Percentiles rank a stretch among this genome's conserved stretches.
These are phyloP conservation scores for Nomada fucata DNA, from an alignment of 2,888 invertebrate genomes.

Conservation along the genomic window DNA sequence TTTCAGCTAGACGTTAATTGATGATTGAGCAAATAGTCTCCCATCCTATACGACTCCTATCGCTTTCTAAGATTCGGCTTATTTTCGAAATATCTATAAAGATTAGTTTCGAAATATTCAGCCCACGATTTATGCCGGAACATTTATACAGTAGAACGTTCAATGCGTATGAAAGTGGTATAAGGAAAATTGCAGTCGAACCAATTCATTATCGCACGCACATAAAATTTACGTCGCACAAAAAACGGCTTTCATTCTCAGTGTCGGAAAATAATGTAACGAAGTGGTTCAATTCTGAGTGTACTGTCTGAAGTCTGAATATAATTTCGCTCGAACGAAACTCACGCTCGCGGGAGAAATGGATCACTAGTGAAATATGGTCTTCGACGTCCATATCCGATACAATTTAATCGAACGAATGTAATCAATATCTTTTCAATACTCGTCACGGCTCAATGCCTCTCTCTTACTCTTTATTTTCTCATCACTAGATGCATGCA, in stretches of 20 bases:
- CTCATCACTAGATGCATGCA: not conserved
- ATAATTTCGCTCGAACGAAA: not conserved
- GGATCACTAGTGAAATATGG: not conserved
- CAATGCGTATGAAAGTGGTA: no score
- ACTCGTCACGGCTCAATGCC: not conserved
- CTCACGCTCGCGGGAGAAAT: not conserved
- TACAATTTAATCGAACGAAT: conserved; percentile 13
- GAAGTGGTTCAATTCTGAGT: not conserved
- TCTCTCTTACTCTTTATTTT: no score
- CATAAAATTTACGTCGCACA: no score
- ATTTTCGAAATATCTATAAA: no score
- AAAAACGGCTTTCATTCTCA: not conserved
- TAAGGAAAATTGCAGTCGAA: no score
- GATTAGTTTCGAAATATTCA: not conserved
- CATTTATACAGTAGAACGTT: no score
- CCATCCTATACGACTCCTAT: no score
- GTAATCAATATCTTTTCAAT: not conserved
- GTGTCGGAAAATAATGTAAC: no score
- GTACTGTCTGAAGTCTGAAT: not conserved
- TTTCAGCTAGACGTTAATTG: not conserved
- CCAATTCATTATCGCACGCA: no score
- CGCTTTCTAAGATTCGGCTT: not conserved
- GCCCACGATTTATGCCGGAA: not conserved
- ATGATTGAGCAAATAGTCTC: not conserved
- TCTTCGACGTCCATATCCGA: not conserved